Evolutionary conservation across 2,113 vertebrate species (phyloP).

Genomic region (Nicator chloris): DNA sequence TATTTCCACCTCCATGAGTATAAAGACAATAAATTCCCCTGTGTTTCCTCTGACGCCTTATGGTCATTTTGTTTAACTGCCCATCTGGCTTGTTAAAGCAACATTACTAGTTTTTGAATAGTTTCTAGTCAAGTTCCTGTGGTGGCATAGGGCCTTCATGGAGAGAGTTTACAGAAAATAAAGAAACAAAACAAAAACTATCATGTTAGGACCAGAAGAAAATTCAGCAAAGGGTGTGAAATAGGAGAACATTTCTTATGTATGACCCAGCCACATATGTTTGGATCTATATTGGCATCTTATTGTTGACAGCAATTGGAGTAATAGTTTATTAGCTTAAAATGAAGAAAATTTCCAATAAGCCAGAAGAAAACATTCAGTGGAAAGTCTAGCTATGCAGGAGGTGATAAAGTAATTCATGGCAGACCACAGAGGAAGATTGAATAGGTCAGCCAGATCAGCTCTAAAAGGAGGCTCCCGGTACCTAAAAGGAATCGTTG

Average conservation of each 20-base stretch:
- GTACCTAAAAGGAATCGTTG: background rate
- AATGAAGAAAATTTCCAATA: background rate
- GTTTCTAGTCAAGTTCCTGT: background rate
- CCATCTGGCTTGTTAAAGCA: background rate
- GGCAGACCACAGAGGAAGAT: background rate
- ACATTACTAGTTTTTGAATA: conserved; percentile 1
- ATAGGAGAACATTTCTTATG: background rate
- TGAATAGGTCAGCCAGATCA: background rate
- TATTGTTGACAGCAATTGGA: background rate
- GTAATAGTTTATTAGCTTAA: background rate
- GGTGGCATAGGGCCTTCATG: background rate
- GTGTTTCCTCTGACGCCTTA: background rate
- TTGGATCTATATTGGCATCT: background rate
- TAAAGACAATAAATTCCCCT: background rate
- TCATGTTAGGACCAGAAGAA: background rate
- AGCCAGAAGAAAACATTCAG: background rate
- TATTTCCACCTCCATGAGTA: background rate
- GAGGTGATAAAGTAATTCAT: background rate
- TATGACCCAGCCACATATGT: background rate
- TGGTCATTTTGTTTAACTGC: background rate
- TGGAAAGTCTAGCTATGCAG: background rate
- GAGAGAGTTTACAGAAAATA: background rate
- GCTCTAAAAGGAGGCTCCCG: background rate
- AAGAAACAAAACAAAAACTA: background rate
- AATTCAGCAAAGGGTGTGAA: background rate